Evolutionary conservation across 2,797 vertebrate species (phyloP), one percentile per base, ranked within the genome.

Genomic region (Yasuhikotakia modesta): DNA sequence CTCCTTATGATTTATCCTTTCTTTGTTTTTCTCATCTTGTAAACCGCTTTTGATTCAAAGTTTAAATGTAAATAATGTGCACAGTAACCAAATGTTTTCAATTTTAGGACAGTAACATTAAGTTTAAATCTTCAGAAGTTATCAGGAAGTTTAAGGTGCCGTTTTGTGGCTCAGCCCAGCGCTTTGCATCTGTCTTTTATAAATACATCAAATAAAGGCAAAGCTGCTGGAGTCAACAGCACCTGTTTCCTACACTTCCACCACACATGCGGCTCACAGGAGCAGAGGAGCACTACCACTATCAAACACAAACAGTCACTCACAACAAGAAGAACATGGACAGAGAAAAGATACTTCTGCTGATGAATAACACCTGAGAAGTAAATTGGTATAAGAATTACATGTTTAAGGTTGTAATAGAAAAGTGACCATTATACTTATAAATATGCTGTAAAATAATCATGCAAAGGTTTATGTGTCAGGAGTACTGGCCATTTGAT

Each of bases 171-270:
- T 89, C 87, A 79, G n/a, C 89, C 88, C 85, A 48, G 70, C 78
- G 72, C 83, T 85, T 65, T 85, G 88, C 90, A 90, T 92, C 91
- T 92, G 91, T 88, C 93, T 93, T 91, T 90, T 90, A 92, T 93
- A 92, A 93, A 91, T 75, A 91, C 87, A 91, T 92, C 92, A 92
- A 90, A 92, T 85, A 84, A 86, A 77, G 87, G 80, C 58, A 43
- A 87, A 83, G 81, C 89, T 55, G 89, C 89, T 87, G 82, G 85
- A 87, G 86, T 86, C 87, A 85, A 82, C 88, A 90, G 87, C 93
- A 93, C 91, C 90, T 94, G 92, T 92, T 93, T 93, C 92, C 91
- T 89, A 91, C 89, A 91, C 88, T 91, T 92, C 90, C 89, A 93
- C 87, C 57, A 70, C 73, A 76, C 50, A 70, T 22, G 86, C 86